Percentiles rank a stretch among this genome's conserved stretches.
Evolutionary conservation across 2,113 vertebrate genomes (phyloP).

Genomic region (Todiramphus chloris): DNA sequence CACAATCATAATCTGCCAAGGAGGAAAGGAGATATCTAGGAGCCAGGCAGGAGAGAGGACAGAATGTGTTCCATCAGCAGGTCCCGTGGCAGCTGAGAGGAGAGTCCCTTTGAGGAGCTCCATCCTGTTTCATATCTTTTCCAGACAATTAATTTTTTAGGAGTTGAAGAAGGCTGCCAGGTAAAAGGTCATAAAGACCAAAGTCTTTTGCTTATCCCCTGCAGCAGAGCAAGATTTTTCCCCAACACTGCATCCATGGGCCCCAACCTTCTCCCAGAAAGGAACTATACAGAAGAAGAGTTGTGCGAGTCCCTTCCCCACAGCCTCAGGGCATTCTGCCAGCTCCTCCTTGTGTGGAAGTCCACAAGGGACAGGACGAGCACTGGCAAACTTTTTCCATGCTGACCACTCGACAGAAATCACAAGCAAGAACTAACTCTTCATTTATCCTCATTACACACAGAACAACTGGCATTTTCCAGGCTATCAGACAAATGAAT

Average conservation of each 20-base stretch:
- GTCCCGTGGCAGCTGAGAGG: background rate
- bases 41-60: background rate
- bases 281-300: background rate
- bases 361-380: fast-evolving
- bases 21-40: background rate
- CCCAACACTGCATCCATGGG: fast-evolving
- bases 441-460: background rate
- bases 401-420: background rate
- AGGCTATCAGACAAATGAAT: background rate
- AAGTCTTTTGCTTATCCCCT: background rate
- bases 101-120: background rate
- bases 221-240: background rate
- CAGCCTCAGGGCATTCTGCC: background rate
- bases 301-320: background rate
- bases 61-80: background rate
- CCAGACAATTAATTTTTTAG: background rate
- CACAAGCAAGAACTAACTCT: background rate
- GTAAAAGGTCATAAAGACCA: background rate
- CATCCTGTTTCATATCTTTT: background rate
- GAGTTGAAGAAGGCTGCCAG: background rate
- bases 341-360: background rate
- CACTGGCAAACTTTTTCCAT: background rate
- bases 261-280: background rate
- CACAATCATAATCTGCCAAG: fast-evolving
- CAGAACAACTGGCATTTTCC: background rate